Conservation (phyloP, 64 coral and sea anemone species). For the Anthopleura sola region DNA sequence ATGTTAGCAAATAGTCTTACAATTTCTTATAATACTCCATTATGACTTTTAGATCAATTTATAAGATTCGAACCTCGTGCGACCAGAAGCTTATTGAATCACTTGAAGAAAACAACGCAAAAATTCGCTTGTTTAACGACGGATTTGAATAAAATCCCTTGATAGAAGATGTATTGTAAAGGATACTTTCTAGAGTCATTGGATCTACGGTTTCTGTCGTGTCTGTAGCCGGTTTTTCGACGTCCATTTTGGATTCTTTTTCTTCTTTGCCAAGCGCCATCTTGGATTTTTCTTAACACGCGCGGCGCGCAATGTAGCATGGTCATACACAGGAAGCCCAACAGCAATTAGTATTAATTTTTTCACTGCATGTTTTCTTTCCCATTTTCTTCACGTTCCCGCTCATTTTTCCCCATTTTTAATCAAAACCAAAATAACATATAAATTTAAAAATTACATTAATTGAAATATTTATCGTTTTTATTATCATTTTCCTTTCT, state of each 20-base stretch:
- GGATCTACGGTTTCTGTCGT: background rate
- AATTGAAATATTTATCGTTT: too few relatives aligned
- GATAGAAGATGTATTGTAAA: background rate
- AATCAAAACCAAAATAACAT: too few relatives aligned
- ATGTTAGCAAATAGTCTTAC: background rate
- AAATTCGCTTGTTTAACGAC: too few relatives aligned
- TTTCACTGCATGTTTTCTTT: too few relatives aligned
- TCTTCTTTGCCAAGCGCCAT: slow-evolving; percentile 23
- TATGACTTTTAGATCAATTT: background rate
- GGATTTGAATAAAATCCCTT: background rate
- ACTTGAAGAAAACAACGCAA: background rate
- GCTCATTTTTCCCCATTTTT: too few relatives aligned
- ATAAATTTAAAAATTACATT: too few relatives aligned
- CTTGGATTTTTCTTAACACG: background rate
- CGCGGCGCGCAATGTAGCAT: background rate
- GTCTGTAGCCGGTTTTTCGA: background rate
- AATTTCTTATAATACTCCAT: background rate
- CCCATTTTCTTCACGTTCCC: background rate
- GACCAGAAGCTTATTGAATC: background rate
- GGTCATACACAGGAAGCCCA: background rate
- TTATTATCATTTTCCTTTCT: too few relatives aligned
- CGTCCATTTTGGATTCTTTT: slow-evolving; percentile 1
- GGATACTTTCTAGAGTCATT: slow-evolving; percentile 29
- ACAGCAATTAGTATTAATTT: too few relatives aligned
- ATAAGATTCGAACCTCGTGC: background rate